Evolutionary conservation across 2,113 vertebrate genomes (phyloP), one percentile per base, ranked within the genome.

Genomic region (Polypterus senegalus): DNA sequence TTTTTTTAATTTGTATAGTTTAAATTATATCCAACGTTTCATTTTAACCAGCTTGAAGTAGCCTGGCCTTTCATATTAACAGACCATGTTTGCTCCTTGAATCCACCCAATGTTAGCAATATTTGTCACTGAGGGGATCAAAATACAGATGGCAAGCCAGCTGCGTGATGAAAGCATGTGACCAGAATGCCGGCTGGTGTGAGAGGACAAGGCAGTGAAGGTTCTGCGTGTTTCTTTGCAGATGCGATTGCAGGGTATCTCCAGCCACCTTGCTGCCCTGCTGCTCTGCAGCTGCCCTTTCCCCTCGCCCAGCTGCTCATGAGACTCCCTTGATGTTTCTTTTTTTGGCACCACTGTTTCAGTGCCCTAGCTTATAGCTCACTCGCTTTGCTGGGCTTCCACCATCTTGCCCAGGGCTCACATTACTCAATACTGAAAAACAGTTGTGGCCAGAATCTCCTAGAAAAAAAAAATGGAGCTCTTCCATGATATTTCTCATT

Each of bases 241-340:
- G n/a, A 46, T 59, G 9, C 3, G 59, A 47, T 82, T 76, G 75
- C 70, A 77, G 74, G 70, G 75, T 66, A 69, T 79, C 78, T 76
- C 72, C 65, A 63, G 67, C 79, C 77, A 69, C 71, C 77, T 64
- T 76, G 51, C 51, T 74, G 67, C 78, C 82, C 78, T 81, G 83
- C 83, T 84, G 81, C 81, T 85, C 81, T 82, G 81, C 85, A 84
- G 81, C 81, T 86, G 83, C 78, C 77, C 63, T 74, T 79, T 76
- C 81, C 78, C 81, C 82, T 81, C 77, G 79, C 76, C 81, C 83
- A 86, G 83, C 83, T 87, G 85, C 83, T 74, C 79, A 77, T 76
- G 83, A 74, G 80, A 72, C 80, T 82, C 81, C 81, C 81, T 68
- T 79, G 68, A 75, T 75, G 77, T 71, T 66, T 69, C 69, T 48